Evolutionary conservation across 2,113 vertebrate species (phyloP).

Genomic region (Pterocles orientalis): DNA sequence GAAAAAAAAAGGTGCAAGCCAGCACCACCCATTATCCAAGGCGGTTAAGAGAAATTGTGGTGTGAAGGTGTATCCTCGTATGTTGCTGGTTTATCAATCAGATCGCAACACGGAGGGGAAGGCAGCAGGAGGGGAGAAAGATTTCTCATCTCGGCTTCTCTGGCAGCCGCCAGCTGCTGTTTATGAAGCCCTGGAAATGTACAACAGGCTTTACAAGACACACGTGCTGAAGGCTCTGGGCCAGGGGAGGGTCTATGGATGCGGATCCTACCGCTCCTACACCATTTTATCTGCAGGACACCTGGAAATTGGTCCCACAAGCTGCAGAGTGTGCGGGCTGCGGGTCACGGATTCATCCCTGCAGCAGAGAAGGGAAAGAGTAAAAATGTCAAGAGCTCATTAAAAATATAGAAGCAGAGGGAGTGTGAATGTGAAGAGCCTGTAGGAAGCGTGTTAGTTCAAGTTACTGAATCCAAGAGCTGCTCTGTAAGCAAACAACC

Average conservation of each 20-base stretch:
- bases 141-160: not conserved
- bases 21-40: accelerated
- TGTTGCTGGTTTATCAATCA: conserved; percentile 11
- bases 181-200: not conserved
- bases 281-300: not conserved
- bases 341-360: not conserved
- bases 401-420: conserved; percentile 42
- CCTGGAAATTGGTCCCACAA: not conserved
- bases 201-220: not conserved
- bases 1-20: not conserved
- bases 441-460: not conserved
- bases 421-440: not conserved
- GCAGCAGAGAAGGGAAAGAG: not conserved
- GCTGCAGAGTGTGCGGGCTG: not conserved
- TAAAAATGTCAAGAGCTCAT: conserved; percentile 40
- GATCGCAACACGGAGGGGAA: not conserved
- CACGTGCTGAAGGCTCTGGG: not conserved
- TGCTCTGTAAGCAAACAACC: not conserved
- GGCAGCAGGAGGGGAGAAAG: not conserved
- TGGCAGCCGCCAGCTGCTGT: not conserved
- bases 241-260: not conserved
- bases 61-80: not conserved
- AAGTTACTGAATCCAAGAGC: not conserved
- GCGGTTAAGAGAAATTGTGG: not conserved
- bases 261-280: not conserved